Evolutionary conservation across 2,888 invertebrate genomes (phyloP), one percentile per base, ranked within the genome.

Genomic region (Pediacus dermestoides): DNA sequence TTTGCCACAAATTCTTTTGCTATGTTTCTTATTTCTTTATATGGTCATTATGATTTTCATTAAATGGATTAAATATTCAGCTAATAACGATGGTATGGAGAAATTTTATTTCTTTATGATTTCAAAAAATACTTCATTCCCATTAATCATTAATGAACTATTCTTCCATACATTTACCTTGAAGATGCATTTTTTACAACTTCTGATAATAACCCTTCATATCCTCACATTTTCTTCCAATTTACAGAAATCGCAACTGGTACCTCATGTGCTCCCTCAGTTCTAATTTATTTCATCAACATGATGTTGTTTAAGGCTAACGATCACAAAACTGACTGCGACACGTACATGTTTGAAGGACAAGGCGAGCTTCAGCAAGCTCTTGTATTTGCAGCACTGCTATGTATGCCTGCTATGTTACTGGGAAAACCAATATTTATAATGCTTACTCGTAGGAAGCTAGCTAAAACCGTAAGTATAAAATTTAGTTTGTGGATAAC

Each of bases 11-110:
- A 64, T 95, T 4, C 57, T 95, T n/a, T 94, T 97, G 73, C 75
- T 96, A 23, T 57, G 82, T 33, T 77, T 85, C 35, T 76, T 96
- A 32, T 97, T 97, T 75, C 82, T 87, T 42, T 96, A 95, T 74
- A 82, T 96, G 79, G 85, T 88, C 14, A 77, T 87, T 54, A 81
- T 95, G 77, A 88, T 96, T 80, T 85, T 95, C 72, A 81, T 78
- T 70, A 96, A 97, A 66, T 96, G 93, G 92, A 53, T 86, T 25
- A 66, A 76, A 31, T 94, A 85, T 10, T 13, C 28, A 3, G 28
- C n/a, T 3, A 10, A 13, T 14, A 28, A 28, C 10, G 28, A 14
- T 11, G 28, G 6, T 18, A 7, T 18, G 21, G 21, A 18, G n/a
- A 6, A n/a, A 18, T 7, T 7, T n/a, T 18, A 6, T 18, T 7